Evolutionary conservation across 2,113 vertebrate genomes (phyloP).

Genomic region (Globicephala melas): DNA sequence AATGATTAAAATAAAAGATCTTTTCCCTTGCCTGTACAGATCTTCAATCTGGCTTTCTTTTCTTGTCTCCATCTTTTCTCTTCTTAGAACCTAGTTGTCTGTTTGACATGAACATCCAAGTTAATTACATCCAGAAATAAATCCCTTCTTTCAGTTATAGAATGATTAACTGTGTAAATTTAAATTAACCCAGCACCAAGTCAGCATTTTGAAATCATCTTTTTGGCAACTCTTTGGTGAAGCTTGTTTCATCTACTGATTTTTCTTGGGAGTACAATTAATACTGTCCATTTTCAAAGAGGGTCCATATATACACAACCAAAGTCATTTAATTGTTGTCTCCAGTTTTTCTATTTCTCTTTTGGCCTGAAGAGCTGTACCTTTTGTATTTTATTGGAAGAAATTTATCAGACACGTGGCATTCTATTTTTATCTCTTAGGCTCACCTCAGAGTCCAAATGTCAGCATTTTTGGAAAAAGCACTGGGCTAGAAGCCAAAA

Average conservation of each 20-base stretch:
- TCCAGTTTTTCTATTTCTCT: not conserved
- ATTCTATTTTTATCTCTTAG: conserved; percentile 54
- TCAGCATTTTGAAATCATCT: not conserved
- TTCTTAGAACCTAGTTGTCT: not conserved
- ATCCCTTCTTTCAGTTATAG: conserved; percentile 30
- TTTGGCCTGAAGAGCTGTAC: not conserved
- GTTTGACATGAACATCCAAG: not conserved
- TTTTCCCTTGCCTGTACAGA: not conserved
- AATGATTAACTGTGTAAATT: conserved; percentile 35
- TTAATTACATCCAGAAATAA: conserved; percentile 51
- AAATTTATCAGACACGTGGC: conserved; percentile 9
- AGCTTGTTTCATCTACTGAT: not conserved
- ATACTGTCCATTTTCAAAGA: not conserved
- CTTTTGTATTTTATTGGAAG: conserved; percentile 41
- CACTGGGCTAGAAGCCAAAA: conserved; percentile 34
- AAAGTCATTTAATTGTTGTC: not conserved
- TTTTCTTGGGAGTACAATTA: conserved; percentile 12
- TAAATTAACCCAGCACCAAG: not conserved
- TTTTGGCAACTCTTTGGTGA: conserved; percentile 6
- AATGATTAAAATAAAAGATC: conserved; percentile 4
- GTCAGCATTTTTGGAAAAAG: conserved; percentile 50
- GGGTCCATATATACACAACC: not conserved
- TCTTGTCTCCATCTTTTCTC: not conserved
- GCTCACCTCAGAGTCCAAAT: conserved; percentile 29
- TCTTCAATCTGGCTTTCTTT: not conserved